Percentiles rank a stretch among this genome's conserved stretches.
Evolutionary conservation across 2,797 vertebrate genomes (phyloP).

Genomic region (Antrozous pallidus): DNA sequence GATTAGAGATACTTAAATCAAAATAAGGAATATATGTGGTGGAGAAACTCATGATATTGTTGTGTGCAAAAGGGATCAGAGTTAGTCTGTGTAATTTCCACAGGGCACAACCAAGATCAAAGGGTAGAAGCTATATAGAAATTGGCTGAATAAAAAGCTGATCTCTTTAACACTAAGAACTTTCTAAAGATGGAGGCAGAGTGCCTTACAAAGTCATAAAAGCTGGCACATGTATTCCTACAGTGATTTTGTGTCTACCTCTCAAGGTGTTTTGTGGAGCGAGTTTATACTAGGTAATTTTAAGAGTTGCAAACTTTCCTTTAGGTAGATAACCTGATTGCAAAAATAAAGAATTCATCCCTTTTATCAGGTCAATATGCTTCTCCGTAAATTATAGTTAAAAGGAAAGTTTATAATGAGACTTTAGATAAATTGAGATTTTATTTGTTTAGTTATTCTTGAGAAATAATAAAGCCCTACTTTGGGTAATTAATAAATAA

Average conservation of each 20-base stretch:
- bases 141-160: conserved; percentile 31
- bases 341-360: neutral
- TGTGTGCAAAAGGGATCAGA: conserved; percentile 38
- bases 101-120: conserved; percentile 11
- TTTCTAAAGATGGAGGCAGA: neutral
- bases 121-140: neutral
- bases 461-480: neutral
- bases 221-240: neutral
- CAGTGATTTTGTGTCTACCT: neutral
- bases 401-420: neutral
- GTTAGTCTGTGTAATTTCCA: conserved; percentile 53
- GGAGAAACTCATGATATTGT: conserved; percentile 36
- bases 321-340: neutral
- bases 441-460: neutral
- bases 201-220: neutral
- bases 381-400: neutral
- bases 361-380: neutral
- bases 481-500: neutral
- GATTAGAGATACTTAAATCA: conserved; percentile 38
- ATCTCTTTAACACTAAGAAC: neutral
- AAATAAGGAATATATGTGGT: neutral
- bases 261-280: neutral
- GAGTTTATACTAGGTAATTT: neutral
- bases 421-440: neutral
- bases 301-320: neutral